These are phyloP conservation scores for Bombylius major DNA, from an alignment of 2,888 invertebrate genomes.

Conservation along the genomic window DNA sequence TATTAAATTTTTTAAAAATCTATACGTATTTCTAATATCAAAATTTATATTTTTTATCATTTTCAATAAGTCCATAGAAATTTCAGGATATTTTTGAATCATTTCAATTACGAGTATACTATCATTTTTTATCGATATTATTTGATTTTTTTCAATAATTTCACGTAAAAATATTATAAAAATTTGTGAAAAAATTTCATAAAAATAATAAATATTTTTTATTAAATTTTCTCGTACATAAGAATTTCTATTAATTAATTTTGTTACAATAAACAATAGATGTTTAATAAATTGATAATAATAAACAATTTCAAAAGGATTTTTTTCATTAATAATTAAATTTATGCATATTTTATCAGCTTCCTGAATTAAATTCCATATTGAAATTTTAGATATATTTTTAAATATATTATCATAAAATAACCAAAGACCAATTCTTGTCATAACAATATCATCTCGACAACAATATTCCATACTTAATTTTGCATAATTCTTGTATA, in stretches of 20 bases:
- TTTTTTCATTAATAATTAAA: neutral
- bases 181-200: conserved; percentile 6
- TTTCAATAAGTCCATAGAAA: neutral
- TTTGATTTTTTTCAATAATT: neutral
- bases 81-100: neutral
- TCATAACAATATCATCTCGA: neutral
- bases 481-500: conserved; percentile 2
- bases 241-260: neutral
- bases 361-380: neutral
- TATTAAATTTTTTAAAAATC: neutral
- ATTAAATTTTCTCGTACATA: neutral
- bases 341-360: conserved; percentile 1
- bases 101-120: neutral
- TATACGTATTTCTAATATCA: neutral
- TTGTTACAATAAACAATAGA: neutral
- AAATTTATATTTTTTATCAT: neutral
- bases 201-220: neutral
- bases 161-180: conserved; percentile 7
- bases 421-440: conserved; percentile 7
- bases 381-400: neutral
- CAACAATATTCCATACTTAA: neutral
- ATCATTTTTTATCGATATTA: neutral
- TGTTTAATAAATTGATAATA: conserved; percentile 10
- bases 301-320: conserved; percentile 3
- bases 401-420: conserved; percentile 4